A percentile compares a stretch with the other conserved stretches of the same genome.
Conservation (phyloP, 92 coral and sea anemone species). For the Parazoanthus darwini region DNA sequence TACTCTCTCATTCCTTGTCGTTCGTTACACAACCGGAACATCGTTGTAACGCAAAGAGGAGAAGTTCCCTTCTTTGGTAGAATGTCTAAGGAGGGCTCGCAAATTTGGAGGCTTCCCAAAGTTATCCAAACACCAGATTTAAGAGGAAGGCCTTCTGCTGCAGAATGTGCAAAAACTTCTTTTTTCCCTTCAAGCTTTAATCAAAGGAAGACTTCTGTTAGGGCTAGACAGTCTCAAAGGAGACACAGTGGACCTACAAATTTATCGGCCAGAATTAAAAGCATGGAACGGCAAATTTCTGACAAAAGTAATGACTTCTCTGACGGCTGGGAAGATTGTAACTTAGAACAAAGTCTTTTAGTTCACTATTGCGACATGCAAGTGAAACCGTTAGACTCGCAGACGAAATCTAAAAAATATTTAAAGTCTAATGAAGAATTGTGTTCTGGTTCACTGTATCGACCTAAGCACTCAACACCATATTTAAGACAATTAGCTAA, state of each 20-base stretch:
- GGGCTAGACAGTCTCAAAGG: neutral
- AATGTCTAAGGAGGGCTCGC: neutral
- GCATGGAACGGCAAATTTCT: neutral
- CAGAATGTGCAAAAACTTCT: neutral
- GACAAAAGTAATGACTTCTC: neutral
- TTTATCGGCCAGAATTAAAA: neutral
- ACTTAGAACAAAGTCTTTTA: slow-evolving; percentile 27
- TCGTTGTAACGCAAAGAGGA: slow-evolving; percentile 5
- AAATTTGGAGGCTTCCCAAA: slow-evolving; percentile 24
- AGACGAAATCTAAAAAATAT: neutral
- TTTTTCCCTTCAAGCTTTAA: neutral
- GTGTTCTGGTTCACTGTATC: neutral
- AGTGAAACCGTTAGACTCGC: neutral
- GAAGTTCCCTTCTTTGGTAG: neutral
- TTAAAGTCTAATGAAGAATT: neutral
- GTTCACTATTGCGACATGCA: slow-evolving; percentile 21
- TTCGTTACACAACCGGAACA: neutral
- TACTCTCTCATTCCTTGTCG: neutral
- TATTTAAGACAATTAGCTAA: neutral
- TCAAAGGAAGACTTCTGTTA: neutral
- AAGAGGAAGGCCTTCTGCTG: neutral
- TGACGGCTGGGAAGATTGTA: neutral
- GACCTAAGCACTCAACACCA: slow-evolving; percentile 11
- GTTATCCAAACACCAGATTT: neutral
- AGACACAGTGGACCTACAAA: neutral